Evolutionary conservation across 2,113 vertebrate genomes (phyloP).

Genomic region (Rattus rattus): DNA sequence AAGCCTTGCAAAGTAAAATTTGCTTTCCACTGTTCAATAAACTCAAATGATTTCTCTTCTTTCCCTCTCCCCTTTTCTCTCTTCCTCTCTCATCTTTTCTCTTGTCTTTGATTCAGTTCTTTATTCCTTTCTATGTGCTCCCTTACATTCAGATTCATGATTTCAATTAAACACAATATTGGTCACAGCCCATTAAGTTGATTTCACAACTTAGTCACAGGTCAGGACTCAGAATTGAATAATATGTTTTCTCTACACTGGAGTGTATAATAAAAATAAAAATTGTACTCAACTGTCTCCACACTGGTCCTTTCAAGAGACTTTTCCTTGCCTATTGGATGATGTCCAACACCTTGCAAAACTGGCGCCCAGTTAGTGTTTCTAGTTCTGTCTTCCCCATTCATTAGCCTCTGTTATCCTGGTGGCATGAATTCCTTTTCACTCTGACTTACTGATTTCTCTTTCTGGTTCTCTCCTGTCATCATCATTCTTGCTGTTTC

Average conservation of each 20-base stretch:
- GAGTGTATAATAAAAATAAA: neutral
- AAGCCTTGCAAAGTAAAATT: slow-evolving; percentile 24
- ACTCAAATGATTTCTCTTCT: neutral
- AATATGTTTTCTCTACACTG: neutral
- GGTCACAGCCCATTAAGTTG: neutral
- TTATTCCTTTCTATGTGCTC: neutral
- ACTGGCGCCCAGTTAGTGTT: neutral
- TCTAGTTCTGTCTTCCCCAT: neutral
- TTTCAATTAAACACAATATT: slow-evolving; percentile 39
- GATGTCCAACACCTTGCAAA: neutral
- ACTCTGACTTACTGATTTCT: neutral
- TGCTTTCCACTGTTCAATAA: neutral
- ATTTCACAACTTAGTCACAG: slow-evolving; percentile 1
- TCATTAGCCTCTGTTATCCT: neutral
- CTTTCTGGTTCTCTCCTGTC: neutral
- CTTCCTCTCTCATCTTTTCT: neutral
- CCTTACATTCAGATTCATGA: neutral
- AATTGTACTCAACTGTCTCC: neutral
- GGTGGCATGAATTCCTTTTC: neutral
- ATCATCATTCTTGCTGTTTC: neutral
- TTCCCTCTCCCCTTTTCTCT: no score
- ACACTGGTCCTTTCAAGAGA: neutral
- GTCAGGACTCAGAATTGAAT: slow-evolving; percentile 21
- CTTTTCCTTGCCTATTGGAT: neutral
- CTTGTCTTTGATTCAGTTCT: neutral